Conservation (phyloP, 2,113 vertebrate genomes). For the Bombycilla garrulus region DNA sequence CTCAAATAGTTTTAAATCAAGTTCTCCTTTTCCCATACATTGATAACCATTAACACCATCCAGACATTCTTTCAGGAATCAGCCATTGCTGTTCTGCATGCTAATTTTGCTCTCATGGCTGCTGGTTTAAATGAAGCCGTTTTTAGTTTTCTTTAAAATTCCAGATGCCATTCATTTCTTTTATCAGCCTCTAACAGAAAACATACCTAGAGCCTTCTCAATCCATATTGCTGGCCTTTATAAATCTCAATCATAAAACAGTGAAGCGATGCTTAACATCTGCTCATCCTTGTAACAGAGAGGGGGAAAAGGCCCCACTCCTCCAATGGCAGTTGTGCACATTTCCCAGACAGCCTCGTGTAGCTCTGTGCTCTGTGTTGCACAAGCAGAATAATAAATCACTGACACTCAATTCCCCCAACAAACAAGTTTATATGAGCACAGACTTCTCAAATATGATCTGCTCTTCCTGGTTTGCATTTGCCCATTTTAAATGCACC, state of each 20-base stretch:
- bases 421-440: not conserved
- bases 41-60: not conserved
- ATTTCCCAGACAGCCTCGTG: not conserved
- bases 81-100: not conserved
- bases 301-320: not conserved
- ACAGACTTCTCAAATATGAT: not conserved
- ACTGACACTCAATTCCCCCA: not conserved
- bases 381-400: constrained; percentile 15
- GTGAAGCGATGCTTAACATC: not conserved
- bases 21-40: not conserved
- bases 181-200: constrained; percentile 26
- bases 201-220: not conserved
- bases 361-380: not conserved
- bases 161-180: constrained; percentile 9
- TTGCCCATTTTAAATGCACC: not conserved
- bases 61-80: not conserved
- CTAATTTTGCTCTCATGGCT: not conserved
- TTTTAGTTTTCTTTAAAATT: not conserved
- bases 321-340: not conserved
- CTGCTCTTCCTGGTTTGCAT: not conserved
- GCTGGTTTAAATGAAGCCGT: not conserved
- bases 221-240: not conserved
- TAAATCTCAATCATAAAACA: constrained; percentile 21
- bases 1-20: not conserved
- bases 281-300: constrained; percentile 12